These are phyloP conservation scores for Conus ventricosus DNA, from an alignment of 1,140 invertebrate species.

Conservation along the genomic window DNA sequence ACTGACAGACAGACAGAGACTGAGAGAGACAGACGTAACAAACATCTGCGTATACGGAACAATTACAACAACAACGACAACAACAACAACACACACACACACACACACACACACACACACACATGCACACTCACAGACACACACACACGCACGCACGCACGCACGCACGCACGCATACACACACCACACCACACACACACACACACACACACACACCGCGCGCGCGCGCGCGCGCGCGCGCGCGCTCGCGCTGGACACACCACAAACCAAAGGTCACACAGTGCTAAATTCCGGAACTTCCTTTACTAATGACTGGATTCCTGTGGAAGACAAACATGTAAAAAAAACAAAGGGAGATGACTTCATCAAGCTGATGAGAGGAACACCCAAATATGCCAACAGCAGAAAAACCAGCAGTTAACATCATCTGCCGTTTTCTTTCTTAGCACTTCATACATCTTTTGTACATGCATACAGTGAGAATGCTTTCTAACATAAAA, in stretches of 20 bases:
- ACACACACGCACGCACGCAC: conserved; percentile 5
- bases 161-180: not conserved
- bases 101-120: not conserved
- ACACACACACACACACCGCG: not conserved
- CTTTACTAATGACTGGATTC: not conserved
- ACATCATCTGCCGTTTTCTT: too few relatives aligned
- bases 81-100: not conserved
- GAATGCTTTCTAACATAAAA: too few relatives aligned
- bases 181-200: conserved; percentile 8
- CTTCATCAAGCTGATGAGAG: too few relatives aligned
- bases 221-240: not conserved
- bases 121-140: not conserved
- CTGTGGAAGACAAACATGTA: not conserved
- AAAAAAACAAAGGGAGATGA: not conserved
- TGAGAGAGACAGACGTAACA: too few relatives aligned
- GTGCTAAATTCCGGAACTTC: not conserved
- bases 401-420: too few relatives aligned
- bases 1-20: too few relatives aligned
- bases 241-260: not conserved
- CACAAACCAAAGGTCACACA: too few relatives aligned
- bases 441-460: too few relatives aligned
- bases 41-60: too few relatives aligned
- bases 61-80: too few relatives aligned
- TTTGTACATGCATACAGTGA: too few relatives aligned
- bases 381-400: too few relatives aligned